A percentile compares a stretch with the other conserved stretches of the same genome.
Conservation (phyloP, 2,888 invertebrate species). For the Parapristionchus giblindavisi region DNA sequence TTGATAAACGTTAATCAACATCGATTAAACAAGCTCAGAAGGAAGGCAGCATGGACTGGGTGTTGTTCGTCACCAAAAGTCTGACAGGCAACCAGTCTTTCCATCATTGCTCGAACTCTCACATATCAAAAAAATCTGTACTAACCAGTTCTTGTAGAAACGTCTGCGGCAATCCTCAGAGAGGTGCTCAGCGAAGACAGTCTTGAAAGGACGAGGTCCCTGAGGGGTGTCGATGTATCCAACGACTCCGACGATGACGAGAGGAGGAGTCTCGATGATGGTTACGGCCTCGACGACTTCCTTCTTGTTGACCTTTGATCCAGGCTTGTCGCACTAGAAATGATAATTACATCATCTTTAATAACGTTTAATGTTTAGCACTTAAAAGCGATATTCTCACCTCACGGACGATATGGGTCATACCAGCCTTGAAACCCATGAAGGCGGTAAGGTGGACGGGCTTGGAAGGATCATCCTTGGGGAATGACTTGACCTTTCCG, state of each 20-base stretch:
- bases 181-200: constrained; percentile 98
- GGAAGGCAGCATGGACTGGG: constrained; percentile 41
- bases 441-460: constrained; percentile 94
- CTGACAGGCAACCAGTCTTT: constrained; percentile 83
- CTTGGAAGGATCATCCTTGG: constrained; percentile 93
- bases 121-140: constrained; percentile 40
- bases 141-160: constrained; percentile 99
- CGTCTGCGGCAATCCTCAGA: constrained; percentile 97
- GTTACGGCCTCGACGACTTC: constrained; percentile 99
- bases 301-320: constrained; percentile 96
- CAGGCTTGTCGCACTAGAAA: constrained; percentile 67
- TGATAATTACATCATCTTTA: background rate
- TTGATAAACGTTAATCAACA: background rate
- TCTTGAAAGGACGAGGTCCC: constrained; percentile 91
- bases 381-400: constrained; percentile 73
- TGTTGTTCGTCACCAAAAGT: constrained; percentile 29
- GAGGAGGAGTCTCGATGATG: constrained; percentile 95
- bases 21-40: constrained; percentile 37
- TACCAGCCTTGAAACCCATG: constrained; percentile 98
- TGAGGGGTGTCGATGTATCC: constrained; percentile 99
- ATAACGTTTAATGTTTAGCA: constrained; percentile 91
- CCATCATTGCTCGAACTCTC: constrained; percentile 84
- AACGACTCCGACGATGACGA: constrained; percentile 92
- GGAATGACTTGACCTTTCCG: constrained; percentile 99
- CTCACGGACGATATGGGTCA: constrained; percentile 98